phyloP scores from a whole-genome alignment of 2,888 invertebrate species.

The Caenorhabditis imperialis region DNA sequence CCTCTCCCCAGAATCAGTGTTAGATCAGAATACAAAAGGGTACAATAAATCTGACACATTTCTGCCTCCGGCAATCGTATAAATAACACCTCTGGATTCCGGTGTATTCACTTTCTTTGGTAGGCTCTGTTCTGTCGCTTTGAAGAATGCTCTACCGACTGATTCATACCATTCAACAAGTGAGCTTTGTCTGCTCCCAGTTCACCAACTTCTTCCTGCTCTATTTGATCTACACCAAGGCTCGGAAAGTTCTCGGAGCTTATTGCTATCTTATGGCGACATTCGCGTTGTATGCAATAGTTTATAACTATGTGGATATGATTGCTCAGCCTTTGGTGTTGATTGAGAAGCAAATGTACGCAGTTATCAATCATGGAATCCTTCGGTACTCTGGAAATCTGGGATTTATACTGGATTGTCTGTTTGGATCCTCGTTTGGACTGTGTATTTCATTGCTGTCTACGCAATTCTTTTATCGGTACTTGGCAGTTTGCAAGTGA shows the following conservation, averaged over 20 bases:
- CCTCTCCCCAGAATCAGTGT: too few relatives aligned
- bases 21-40: too few relatives aligned
- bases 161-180: constrained; percentile 20
- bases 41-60: too few relatives aligned
- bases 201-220: constrained; percentile 18
- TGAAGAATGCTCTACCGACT: too few relatives aligned
- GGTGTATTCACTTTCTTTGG: too few relatives aligned
- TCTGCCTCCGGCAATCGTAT: too few relatives aligned
- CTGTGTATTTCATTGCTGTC: constrained; percentile 3
- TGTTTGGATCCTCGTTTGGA: constrained; percentile 29
- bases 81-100: too few relatives aligned
- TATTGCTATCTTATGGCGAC: constrained; percentile 27
- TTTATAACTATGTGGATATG: constrained; percentile 36
- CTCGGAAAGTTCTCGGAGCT: constrained; percentile 29
- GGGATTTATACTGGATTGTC: constrained; percentile 26
- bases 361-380: constrained; percentile 28
- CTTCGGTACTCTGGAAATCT: constrained; percentile 16
- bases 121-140: too few relatives aligned
- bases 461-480: constrained; percentile 27
- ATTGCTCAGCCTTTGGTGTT: constrained; percentile 29
- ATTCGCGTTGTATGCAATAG: constrained; percentile 32
- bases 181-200: constrained; percentile 21
- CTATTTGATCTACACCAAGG: constrained; percentile 32
- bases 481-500: constrained; percentile 20
- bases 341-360: constrained; percentile 38